Base-by-base conservation (phyloP, 2,888 invertebrate genomes). In the Megaustenia siamemsis region DNA sequence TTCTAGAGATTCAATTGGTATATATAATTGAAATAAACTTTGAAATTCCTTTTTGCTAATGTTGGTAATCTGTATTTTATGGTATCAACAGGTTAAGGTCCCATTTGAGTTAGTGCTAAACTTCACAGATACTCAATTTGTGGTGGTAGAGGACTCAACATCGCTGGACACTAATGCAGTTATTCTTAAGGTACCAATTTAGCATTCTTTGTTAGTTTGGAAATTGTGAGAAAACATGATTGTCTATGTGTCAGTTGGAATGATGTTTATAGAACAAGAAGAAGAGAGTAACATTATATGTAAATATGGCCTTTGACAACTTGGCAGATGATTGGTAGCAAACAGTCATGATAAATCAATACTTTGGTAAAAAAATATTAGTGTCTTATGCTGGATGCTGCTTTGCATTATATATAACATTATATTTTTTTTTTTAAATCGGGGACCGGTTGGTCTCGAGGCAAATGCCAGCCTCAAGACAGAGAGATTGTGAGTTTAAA, bases 81-180 rank as follows among this genome's bases (percentile, higher is more conserved):
- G 12, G 3, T 18, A 21, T 12, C 53, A 88, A 68, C 88, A 90
- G 91, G 86, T 87, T 32, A 91, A 93, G 82, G 90, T 91, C 21
- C 96, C 96, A 12, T 95, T 97, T 94, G 98, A 98, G 94, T 95
- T 98, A 56, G 98, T 98, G 93, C 95, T 99, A 83, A 99, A 98
- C 94, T 96, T 99, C 43, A 98, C 98, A 0, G 98, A 99, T 94
- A 98, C 98, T 5, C 98, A 99, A 94, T 95, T 99, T 84, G 97
- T 99, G 53, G 95, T 99, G 56, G 97, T 99, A 0, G 99, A 99
- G 94, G 97, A 98, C 93, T 96, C 97, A 0, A 96, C 97, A 0
- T 95, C 96, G 28, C 96, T 96, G 95, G 98, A 99, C 93, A 97
- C 98, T 0, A 98, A 98, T 93, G 98, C 99, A 0, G 97, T 99